Evolutionary conservation across 2,888 invertebrate genomes (phyloP), one percentile per base, ranked within the genome.

Genomic region (Rhagophthalmus giganteus): DNA sequence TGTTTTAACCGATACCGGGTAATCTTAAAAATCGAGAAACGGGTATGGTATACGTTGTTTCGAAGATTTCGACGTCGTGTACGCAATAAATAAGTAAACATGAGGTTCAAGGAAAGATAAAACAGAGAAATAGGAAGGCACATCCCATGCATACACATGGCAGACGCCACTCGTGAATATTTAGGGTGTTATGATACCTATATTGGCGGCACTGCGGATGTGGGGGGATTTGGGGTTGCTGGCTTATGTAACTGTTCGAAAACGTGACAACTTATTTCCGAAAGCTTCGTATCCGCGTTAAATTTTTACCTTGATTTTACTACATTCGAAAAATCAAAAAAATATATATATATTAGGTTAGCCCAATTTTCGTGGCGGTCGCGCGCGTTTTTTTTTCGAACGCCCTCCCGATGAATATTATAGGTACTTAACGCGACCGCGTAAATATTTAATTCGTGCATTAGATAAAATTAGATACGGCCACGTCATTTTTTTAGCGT

Each of bases 161-260:
- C 64, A 59, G 64, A 64, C 65, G 60, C 67, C 67, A 65, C 67
- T 69, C 70, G 63, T 73, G 73, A 73, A 73, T 73, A 72, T 73
- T 73, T 73, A 72, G 71, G 69, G 65, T 68, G 68, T 69, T 69
- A 69, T 69, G 69, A 67, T 68, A 65, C 64, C 67, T 64, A 46
- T 61, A 62, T 62, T 62, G 62, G 61, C 62, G 60, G 58, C 59
- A 59, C 58, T 58, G 59, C 59, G 54, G 59, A 57, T 57, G 60
- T 49, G 54, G 50, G n/a, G n/a, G 66, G 65, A 65, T 64, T 61
- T 61, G 53, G 62, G 60, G 61, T 63, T 66, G 60, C 61, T 49
- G 57, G 40, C 37, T 57, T 58, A 58, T 58, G 59, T 60, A 59
- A 57, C 60, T 57, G 50, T 58, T 51, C 57, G 42, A 34, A 54